A percentile compares a stretch with the other conserved stretches of the same genome.
phyloP scores from a whole-genome alignment of 2,113 vertebrate species.

The Pandion haliaetus region DNA sequence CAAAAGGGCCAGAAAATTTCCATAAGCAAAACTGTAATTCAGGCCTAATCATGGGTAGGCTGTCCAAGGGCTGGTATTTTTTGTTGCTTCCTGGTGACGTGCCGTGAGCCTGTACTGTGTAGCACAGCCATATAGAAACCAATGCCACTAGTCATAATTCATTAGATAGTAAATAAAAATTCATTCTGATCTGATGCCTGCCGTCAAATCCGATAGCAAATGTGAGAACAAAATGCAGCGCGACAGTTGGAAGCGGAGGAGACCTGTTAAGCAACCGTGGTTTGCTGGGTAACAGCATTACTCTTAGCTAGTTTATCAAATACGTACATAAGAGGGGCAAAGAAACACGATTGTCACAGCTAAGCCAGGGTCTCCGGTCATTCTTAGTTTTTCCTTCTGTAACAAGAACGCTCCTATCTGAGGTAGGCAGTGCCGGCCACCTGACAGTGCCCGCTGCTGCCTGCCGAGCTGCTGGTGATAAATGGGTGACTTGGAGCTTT shows the following conservation, averaged over 20 bases:
- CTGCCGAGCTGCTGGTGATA: rapidly evolving
- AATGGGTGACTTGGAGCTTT: rapidly evolving
- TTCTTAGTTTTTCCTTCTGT: background rate
- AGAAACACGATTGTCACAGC: background rate
- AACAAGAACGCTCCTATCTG: rapidly evolving
- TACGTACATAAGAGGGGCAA: background rate
- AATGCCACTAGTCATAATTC: background rate
- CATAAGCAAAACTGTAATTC: rapidly evolving
- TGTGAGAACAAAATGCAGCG: background rate
- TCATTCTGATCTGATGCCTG: background rate
- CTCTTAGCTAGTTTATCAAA: background rate
- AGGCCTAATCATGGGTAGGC: background rate
- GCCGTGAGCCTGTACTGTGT: rapidly evolving
- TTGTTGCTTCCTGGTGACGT: background rate
- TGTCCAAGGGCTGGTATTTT: background rate
- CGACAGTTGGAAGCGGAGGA: background rate
- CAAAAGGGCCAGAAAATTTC: background rate
- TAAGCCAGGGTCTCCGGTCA: background rate
- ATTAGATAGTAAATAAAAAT: background rate
- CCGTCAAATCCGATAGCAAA: background rate
- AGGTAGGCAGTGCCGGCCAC: background rate
- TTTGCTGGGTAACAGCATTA: background rate
- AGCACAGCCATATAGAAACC: background rate
- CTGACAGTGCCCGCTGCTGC: too few species aligned
- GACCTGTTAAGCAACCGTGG: background rate